These are phyloP conservation scores for Coluber constrictor DNA, from an alignment of 2,797 vertebrate genomes.

Conservation along the genomic window DNA sequence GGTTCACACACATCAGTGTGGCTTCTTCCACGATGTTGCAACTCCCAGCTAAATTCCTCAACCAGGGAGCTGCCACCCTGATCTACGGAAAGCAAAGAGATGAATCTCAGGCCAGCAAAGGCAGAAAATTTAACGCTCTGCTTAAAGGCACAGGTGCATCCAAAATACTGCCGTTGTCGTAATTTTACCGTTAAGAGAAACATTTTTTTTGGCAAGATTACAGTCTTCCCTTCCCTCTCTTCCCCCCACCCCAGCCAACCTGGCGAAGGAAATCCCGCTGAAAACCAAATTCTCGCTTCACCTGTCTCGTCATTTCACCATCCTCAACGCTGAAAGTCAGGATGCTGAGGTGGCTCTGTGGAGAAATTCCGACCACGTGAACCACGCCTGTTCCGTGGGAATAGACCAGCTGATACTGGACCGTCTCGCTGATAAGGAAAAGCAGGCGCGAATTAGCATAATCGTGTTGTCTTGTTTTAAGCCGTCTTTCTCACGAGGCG, in stretches of 20 bases:
- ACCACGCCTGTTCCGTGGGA: conserved; percentile 84
- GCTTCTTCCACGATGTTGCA: conserved; percentile 80
- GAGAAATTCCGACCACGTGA: conserved; percentile 80
- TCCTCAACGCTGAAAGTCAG: conserved; percentile 85
- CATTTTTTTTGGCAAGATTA: neutral
- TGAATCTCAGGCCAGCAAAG: neutral
- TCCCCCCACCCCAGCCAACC: neutral
- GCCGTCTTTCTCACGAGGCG: neutral
- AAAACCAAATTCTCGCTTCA: conserved; percentile 29
- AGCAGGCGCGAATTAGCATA: rapidly evolving
- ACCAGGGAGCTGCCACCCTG: conserved; percentile 81
- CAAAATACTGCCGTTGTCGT: neutral
- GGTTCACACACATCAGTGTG: conserved; percentile 78
- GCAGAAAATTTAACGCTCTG: neutral
- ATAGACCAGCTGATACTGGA: conserved; percentile 88
- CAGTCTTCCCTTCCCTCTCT: neutral
- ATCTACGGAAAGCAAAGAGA: conserved; percentile 59
- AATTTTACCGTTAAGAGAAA: neutral
- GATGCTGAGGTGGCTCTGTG: conserved; percentile 82
- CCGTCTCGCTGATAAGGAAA: conserved; percentile 75
- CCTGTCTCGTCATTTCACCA: conserved; percentile 90
- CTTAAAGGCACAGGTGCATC: neutral
- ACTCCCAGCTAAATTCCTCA: conserved; percentile 71
- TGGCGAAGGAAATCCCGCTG: neutral
- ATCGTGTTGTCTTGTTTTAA: neutral